Evolutionary conservation across 2,113 vertebrate genomes (phyloP), one percentile per base, ranked within the genome.

Genomic region (Poecilia latipinna): DNA sequence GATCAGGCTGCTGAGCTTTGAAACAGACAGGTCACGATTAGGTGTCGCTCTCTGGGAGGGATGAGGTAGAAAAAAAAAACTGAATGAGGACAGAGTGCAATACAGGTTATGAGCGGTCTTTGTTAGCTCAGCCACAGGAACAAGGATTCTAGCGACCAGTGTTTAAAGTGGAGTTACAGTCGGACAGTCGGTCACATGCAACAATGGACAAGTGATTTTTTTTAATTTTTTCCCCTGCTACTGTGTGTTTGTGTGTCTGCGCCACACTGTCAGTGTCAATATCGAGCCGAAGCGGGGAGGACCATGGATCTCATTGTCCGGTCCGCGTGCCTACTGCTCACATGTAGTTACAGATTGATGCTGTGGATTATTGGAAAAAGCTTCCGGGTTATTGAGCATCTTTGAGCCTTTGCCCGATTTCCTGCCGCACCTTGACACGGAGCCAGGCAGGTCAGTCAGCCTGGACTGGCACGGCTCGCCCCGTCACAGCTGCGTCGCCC

Each of bases 281-380:
- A 93, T 91, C 78, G 86, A 93, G 75, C 76, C 44, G 57, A 35
- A 82, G 79, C 37, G 2, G 28, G 70, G 54, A 39, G 83, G 72
- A 85, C 86, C 78, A 81, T 85, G 68, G 78, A 81, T 86, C 70
- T 82, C 70, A 66, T 33, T 61, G 68, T 76, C 31, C 44, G 0
- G 80, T 82, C 89, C 91, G 2, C 82, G 90, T 93, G 93, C 75
- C 73, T 7, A 12, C 32, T 61, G 37, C 82, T 92, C 91, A 93
- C 91, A 87, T 93, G 92, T 26, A 73, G 78, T 77, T 29, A 12
- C 81, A 63, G 68, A 82, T 67, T 51, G 19, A 3, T 78, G 74
- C 63, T 70, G 69, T 10, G 82, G 67, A 32, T 77, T 60, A 72
- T 81, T 79, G 78, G 68, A 67, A 51, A 51, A 37, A 42, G 39